Evolutionary conservation across 2,888 invertebrate species (phyloP).

Genomic region (Lasioglossum marginatum): DNA sequence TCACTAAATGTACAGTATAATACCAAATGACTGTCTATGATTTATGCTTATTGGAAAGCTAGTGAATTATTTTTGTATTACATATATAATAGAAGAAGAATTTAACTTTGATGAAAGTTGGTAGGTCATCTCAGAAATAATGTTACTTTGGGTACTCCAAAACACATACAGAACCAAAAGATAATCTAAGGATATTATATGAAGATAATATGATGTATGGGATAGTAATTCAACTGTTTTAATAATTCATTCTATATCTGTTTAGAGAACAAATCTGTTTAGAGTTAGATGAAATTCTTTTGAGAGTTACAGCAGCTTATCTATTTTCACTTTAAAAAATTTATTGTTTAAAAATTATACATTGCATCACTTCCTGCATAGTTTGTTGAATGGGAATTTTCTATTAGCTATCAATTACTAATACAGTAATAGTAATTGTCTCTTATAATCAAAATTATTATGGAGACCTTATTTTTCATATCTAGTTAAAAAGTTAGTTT

Average conservation of each 20-base stretch:
- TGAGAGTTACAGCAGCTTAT: not conserved
- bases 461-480: not conserved
- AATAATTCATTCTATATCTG: not conserved
- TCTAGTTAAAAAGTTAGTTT: not conserved
- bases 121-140: not conserved
- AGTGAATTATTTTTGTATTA: not conserved
- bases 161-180: not conserved
- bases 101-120: not conserved
- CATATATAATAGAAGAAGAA: slow-evolving; percentile 7
- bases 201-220: not conserved
- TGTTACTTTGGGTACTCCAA: not conserved
- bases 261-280: not conserved
- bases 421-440: not conserved
- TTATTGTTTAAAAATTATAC: not conserved
- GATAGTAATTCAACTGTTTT: not conserved
- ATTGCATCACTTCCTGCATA: not conserved
- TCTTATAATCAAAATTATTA: not conserved
- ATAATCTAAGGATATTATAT: not conserved
- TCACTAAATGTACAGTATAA: slow-evolving; percentile 12
- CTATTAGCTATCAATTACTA: not conserved
- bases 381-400: not conserved
- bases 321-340: not conserved
- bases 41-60: slow-evolving; percentile 20
- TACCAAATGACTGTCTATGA: slow-evolving; percentile 15
- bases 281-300: not conserved